Conservation (phyloP, 2,888 invertebrate species). For the Melinaea menophilus region DNA sequence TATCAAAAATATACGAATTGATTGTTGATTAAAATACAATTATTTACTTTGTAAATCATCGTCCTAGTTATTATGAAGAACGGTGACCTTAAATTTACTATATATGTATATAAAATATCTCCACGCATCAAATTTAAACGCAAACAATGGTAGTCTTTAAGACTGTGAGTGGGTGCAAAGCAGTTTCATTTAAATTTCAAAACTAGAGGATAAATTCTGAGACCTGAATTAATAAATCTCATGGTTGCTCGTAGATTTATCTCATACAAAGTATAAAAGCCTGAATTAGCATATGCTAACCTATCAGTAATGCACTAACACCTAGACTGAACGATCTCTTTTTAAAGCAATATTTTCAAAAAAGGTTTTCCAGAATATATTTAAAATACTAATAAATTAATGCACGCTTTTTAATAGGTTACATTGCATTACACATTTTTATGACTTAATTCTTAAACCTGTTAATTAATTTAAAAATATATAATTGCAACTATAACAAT, state of each 20-base stretch:
- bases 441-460: no score
- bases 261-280: conserved; percentile 22
- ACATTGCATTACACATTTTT: no score
- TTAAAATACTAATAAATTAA: not conserved
- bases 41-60: no score
- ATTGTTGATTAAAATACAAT: no score
- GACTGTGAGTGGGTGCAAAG: conserved; percentile 15
- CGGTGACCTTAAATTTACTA: no score
- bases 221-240: conserved; percentile 20
- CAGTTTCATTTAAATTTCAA: conserved; percentile 25
- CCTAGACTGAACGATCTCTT: conserved; percentile 15
- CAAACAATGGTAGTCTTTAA: conserved; percentile 13
- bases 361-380: not conserved
- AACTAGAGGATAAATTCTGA: conserved; percentile 24
- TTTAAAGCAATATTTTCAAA: conserved; percentile 4
- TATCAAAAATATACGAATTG: no score
- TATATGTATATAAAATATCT: no score
- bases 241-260: conserved; percentile 24
- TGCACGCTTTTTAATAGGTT: no score
- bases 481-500: no score
- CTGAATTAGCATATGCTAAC: conserved; percentile 31
- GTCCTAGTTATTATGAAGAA: no score
- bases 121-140: not conserved
- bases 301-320: conserved; percentile 20
- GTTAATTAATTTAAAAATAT: no score